phyloP scores from a whole-genome alignment of 1,140 invertebrate genomes.

The Drosophila leontia region DNA sequence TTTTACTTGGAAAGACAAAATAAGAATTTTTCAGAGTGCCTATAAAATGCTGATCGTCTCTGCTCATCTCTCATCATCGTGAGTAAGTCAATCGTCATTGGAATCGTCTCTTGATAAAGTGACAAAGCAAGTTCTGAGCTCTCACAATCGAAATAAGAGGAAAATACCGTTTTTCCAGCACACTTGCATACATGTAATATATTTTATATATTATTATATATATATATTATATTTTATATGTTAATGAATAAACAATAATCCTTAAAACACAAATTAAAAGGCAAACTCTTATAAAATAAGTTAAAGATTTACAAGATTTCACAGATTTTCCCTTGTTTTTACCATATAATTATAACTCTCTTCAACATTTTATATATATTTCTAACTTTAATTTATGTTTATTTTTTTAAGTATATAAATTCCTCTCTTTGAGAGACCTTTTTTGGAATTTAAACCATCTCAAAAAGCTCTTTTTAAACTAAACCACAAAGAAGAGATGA shows the following conservation, averaged over 20 bases:
- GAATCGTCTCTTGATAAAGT: background rate
- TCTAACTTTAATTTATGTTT: too few relatives aligned
- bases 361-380: too few relatives aligned
- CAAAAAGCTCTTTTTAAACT: background rate
- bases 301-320: slow-evolving; percentile 1
- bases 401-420: background rate
- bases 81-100: background rate
- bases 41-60: background rate
- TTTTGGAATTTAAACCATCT: background rate
- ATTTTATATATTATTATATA: background rate
- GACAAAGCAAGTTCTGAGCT: slow-evolving; percentile 7
- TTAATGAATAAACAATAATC: background rate
- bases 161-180: background rate
- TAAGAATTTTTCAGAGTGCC: background rate
- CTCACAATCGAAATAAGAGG: background rate
- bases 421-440: background rate
- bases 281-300: background rate
- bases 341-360: background rate
- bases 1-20: background rate
- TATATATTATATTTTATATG: background rate
- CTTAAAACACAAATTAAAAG: background rate
- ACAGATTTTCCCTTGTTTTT: background rate
- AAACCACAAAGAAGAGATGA: background rate
- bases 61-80: background rate
- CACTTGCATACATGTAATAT: background rate